Percentiles rank a stretch among this genome's conserved stretches.
phyloP scores from a whole-genome alignment of 2,113 vertebrate species.

The Laticauda colubrina region DNA sequence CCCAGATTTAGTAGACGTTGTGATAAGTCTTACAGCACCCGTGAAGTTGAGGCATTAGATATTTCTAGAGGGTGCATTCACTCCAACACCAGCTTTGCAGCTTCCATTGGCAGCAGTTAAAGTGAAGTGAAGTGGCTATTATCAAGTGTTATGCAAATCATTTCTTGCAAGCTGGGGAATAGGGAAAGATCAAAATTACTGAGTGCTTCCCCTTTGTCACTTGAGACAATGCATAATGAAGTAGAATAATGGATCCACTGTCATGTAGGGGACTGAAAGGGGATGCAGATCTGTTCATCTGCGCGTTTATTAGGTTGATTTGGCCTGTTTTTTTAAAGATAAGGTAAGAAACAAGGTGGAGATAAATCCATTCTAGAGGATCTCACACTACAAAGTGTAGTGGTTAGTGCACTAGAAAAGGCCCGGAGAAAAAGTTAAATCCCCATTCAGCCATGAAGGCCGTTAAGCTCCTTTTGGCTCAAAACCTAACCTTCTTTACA shows the following conservation, averaged over 20 bases:
- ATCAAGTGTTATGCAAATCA: slow-evolving; percentile 31
- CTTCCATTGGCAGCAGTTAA: slow-evolving; percentile 26
- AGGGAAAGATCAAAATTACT: slow-evolving; percentile 11
- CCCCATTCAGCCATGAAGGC: neutral
- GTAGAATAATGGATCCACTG: neutral
- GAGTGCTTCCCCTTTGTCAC: slow-evolving; percentile 18
- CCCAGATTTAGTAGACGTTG: neutral
- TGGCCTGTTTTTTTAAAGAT: neutral
- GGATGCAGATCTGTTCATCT: slow-evolving; percentile 20
- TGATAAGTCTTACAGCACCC: neutral
- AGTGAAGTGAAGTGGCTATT: slow-evolving; percentile 21
- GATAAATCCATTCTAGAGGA: neutral
- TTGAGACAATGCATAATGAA: neutral
- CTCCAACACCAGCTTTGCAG: slow-evolving; percentile 1
- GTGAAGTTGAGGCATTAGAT: neutral
- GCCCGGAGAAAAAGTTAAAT: neutral
- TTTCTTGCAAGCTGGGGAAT: neutral
- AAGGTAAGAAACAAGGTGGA: neutral
- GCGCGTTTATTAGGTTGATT: neutral
- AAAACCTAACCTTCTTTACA: neutral
- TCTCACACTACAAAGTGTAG: neutral
- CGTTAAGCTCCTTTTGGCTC: neutral
- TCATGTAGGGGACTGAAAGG: neutral
- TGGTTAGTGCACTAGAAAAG: neutral
- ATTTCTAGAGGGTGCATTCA: neutral